Conservation (phyloP, 2,113 vertebrate species). For the Trachemys scripta region DNA sequence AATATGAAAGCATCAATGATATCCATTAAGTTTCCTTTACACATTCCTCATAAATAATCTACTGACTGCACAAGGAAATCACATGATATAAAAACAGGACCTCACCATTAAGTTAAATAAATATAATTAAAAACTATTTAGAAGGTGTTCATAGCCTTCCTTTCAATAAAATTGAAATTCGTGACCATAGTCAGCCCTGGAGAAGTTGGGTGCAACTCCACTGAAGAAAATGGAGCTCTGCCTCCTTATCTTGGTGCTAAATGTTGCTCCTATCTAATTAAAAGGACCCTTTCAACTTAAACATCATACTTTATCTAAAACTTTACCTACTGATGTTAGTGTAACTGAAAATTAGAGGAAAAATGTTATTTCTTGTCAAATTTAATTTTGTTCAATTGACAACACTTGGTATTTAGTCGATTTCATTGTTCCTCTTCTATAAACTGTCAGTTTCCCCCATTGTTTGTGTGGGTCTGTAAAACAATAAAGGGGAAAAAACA, state of each 20-base stretch:
- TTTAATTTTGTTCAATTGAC: neutral
- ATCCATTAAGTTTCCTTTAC: neutral
- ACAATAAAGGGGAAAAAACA: neutral
- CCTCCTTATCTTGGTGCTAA: neutral
- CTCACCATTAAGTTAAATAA: neutral
- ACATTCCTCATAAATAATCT: neutral
- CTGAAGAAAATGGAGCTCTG: neutral
- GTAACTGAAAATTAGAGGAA: neutral
- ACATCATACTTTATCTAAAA: neutral
- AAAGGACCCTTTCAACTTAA: neutral
- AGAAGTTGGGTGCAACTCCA: neutral
- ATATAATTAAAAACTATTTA: neutral
- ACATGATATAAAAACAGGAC: neutral
- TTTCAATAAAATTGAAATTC: neutral
- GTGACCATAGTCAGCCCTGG: neutral
- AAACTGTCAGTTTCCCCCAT: neutral
- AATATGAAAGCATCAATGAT: neutral
- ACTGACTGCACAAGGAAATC: neutral
- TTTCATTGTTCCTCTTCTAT: neutral
- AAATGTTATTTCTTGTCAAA: neutral
- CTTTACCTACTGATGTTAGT: accelerated
- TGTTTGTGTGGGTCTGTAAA: neutral
- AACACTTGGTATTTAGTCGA: neutral
- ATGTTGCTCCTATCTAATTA: neutral
- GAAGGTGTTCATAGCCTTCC: neutral